Percentiles rank a stretch among this genome's conserved stretches.
Evolutionary conservation across 2,797 vertebrate genomes (phyloP).

Genomic region (Crocidura indochinensis): DNA sequence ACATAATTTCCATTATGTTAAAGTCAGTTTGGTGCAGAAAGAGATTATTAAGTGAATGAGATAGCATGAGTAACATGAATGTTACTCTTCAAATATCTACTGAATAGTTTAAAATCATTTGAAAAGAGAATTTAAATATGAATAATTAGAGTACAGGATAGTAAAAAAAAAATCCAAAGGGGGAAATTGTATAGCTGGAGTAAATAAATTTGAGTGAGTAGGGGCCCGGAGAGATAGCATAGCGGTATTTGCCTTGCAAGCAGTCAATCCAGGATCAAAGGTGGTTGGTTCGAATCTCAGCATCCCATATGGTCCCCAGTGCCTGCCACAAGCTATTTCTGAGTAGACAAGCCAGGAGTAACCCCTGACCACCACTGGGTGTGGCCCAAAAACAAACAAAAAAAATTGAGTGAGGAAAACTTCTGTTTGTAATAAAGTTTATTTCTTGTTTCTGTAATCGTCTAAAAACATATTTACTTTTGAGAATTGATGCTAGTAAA

Average conservation of each 20-base stretch:
- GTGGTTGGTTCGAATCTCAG: no score
- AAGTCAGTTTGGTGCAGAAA: neutral
- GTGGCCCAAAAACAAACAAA: no score
- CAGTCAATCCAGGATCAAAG: no score
- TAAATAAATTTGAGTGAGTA: conserved; percentile 65
- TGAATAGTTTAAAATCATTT: conserved; percentile 29
- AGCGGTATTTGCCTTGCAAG: no score
- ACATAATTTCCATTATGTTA: neutral
- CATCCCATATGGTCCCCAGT: no score
- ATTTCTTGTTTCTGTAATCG: neutral
- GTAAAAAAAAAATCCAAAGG: neutral
- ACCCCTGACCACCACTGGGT: no score
- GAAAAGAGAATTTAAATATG: conserved; percentile 26
- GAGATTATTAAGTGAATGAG: neutral
- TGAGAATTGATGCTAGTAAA: conserved; percentile 8
- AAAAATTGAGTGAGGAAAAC: neutral
- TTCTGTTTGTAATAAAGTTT: conserved; percentile 47
- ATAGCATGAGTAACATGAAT: neutral
- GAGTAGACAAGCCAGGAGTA: no score
- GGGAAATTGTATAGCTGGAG: conserved; percentile 12
- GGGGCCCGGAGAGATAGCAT: no score
- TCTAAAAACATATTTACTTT: conserved; percentile 45
- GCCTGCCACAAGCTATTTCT: no score
- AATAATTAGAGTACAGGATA: conserved; percentile 8
- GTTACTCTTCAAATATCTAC: neutral